These are phyloP conservation scores for Macrotis lagotis DNA, from an alignment of 2,113 vertebrate genomes.

Conservation along the genomic window DNA sequence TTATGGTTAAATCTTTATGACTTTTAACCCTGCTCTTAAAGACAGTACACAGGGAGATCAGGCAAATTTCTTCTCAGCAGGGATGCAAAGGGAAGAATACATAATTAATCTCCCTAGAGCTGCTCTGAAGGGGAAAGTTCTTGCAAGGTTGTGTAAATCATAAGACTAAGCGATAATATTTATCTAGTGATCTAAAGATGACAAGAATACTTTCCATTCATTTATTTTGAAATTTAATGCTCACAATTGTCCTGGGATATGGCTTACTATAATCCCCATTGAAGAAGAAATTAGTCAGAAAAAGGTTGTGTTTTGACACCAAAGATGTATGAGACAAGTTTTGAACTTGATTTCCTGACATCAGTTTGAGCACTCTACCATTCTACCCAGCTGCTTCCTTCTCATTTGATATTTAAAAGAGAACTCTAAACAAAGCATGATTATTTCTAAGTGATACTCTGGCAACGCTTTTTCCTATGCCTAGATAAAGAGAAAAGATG, in stretches of 20 bases:
- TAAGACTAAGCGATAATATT: background rate
- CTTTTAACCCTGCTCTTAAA: background rate
- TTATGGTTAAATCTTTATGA: background rate
- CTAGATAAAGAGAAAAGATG: background rate
- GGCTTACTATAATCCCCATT: background rate
- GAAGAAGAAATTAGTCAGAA: background rate
- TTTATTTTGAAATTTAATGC: background rate
- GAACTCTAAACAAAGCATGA: background rate
- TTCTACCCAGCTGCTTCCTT: accelerated
- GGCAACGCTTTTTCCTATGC: background rate
- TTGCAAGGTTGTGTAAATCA: background rate
- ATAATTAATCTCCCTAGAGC: background rate
- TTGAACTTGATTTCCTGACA: background rate
- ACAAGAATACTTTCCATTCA: background rate
- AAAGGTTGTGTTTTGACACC: background rate
- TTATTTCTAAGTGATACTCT: background rate
- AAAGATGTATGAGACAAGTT: background rate
- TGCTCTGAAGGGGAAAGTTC: background rate
- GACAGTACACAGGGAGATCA: background rate
- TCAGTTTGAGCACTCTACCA: background rate
- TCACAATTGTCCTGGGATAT: background rate
- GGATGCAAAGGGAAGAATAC: background rate
- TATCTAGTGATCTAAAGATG: background rate
- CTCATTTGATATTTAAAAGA: background rate
- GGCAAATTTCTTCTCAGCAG: background rate